phyloP scores from a whole-genome alignment of 2,113 vertebrate species.

The Cettia cetti region DNA sequence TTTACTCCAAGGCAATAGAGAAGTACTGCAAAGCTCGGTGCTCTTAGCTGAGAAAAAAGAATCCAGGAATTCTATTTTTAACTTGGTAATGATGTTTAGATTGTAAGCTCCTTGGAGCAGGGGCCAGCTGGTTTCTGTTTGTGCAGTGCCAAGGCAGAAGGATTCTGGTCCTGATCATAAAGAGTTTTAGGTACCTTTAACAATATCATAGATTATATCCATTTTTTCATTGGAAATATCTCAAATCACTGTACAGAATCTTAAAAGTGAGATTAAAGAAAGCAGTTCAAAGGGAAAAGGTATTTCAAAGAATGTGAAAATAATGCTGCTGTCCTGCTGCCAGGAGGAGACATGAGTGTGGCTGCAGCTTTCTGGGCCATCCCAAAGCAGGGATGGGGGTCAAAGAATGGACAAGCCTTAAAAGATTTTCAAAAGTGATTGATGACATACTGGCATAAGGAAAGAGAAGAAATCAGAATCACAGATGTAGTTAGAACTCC shows the following conservation, averaged over 20 bases:
- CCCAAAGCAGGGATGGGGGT: conserved; percentile 10
- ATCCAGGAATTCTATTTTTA: conserved; percentile 11
- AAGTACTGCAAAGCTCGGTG: not conserved
- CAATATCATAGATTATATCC: not conserved
- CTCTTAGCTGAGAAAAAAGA: not conserved
- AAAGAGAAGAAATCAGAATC: not conserved
- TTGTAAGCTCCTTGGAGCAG: conserved; percentile 69
- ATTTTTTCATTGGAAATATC: not conserved
- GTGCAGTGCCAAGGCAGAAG: not conserved
- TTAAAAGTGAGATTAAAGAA: not conserved
- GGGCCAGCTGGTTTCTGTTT: conserved; percentile 2
- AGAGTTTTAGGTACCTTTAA: not conserved
- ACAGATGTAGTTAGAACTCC: not conserved
- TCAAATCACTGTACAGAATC: not conserved
- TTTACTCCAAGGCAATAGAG: not conserved
- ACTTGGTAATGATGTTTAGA: conserved; percentile 33
- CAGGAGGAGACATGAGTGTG: conserved; percentile 9
- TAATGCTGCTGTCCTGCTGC: not conserved
- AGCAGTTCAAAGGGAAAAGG: not conserved
- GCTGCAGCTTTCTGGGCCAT: conserved; percentile 16
- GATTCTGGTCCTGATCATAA: not conserved
- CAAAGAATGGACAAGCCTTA: not conserved
- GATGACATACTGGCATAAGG: not conserved
- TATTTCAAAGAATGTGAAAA: not conserved
- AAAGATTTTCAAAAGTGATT: not conserved